Conservation (phyloP, 2,888 invertebrate species). For the Calameuta pallipes region DNA sequence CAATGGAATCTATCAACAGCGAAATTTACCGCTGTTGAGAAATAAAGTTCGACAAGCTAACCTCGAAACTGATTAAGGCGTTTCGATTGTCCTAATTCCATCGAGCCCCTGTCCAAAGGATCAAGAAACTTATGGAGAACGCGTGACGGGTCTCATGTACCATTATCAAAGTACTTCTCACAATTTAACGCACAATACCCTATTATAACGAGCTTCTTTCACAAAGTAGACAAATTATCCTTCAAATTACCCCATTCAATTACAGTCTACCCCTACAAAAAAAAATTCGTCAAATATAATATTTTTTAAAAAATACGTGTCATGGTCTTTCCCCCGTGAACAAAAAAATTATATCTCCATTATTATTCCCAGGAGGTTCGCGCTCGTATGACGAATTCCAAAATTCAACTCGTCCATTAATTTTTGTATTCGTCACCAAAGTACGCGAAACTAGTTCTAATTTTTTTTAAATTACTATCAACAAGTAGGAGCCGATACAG, state of each 20-base stretch:
- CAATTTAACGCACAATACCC: not conserved
- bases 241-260: not conserved
- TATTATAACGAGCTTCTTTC: not conserved
- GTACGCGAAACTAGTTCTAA: not conserved
- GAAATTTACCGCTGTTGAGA: not conserved
- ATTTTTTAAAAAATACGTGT: not conserved
- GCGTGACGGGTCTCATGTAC: not conserved
- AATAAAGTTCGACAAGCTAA: not conserved
- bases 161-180: not conserved
- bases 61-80: not conserved
- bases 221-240: not conserved
- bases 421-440: not conserved
- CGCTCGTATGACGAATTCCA: not conserved
- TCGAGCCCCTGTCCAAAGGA: not conserved
- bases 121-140: not conserved
- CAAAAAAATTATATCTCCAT: not conserved
- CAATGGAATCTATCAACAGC: not conserved
- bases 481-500: not conserved
- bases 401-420: not conserved
- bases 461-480: not conserved
- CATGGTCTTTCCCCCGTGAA: not conserved
- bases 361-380: not conserved
- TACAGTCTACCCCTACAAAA: not conserved
- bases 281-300: not conserved
- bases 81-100: not conserved